Evolutionary conservation across 1,140 invertebrate species (phyloP).

Genomic region (Brachionus calyciflorus): DNA sequence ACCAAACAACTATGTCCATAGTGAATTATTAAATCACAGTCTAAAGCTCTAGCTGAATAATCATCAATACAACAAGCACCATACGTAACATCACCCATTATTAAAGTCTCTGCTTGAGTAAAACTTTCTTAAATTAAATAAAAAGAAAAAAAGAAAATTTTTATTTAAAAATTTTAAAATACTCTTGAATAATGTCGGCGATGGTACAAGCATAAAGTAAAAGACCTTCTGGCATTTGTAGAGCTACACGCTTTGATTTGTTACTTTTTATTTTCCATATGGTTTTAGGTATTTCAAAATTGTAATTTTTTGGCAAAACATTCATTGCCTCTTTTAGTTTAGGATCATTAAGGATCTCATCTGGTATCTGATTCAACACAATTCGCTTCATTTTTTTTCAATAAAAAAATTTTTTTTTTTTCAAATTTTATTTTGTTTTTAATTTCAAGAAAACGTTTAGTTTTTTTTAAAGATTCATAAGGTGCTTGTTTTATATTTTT

Average conservation of each 20-base stretch:
- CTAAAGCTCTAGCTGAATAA: conserved; percentile 82
- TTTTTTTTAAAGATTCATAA: no score
- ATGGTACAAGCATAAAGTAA: conserved; percentile 88
- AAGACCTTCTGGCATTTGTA: conserved; percentile 93
- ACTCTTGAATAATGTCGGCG: conserved; percentile 82
- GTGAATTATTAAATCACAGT: conserved; percentile 88
- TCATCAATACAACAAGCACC: conserved; percentile 99
- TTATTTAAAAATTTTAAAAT: conserved; percentile 41
- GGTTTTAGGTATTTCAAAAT: conserved; percentile 97
- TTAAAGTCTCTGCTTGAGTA: conserved; percentile 85
- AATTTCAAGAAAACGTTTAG: no score
- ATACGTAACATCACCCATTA: conserved; percentile 96
- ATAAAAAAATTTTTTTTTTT: background rate
- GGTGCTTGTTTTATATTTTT: no score
- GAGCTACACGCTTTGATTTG: conserved; percentile 77
- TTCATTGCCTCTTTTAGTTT: conserved; percentile 69
- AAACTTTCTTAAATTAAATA: no score
- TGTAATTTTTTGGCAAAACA: conserved; percentile 85
- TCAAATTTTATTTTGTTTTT: no score
- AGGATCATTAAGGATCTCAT: conserved; percentile 76
- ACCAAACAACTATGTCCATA: conserved; percentile 93
- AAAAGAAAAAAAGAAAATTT: no score
- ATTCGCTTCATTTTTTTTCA: conserved; percentile 37
- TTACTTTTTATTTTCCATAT: conserved; percentile 86
- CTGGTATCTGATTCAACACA: conserved; percentile 66